These are phyloP conservation scores for Nomada hirtipes DNA, from an alignment of 2,888 invertebrate genomes.

Conservation along the genomic window DNA sequence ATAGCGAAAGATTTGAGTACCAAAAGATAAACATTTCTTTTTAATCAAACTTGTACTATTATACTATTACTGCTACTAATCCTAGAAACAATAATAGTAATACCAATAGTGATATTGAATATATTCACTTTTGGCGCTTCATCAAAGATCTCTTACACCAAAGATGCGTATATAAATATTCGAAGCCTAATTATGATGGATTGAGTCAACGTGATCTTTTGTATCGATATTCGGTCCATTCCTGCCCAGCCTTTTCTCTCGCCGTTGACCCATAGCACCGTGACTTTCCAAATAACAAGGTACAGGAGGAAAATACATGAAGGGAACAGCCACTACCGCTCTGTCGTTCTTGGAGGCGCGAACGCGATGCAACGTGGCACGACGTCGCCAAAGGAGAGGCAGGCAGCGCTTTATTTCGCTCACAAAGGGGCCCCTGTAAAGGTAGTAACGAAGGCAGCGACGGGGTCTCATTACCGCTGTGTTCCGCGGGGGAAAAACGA, in stretches of 20 bases:
- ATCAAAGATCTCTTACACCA: too few relatives aligned
- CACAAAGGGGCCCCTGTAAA: constrained; percentile 57
- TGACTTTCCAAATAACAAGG: constrained; percentile 35
- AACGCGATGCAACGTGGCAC: constrained; percentile 44
- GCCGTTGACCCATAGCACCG: constrained; percentile 4
- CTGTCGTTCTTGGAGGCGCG: constrained; percentile 8
- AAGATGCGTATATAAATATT: not conserved
- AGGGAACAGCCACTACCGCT: constrained; percentile 31
- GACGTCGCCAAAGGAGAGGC: constrained; percentile 24
- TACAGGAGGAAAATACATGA: constrained; percentile 7
- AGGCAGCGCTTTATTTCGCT: constrained; percentile 60
- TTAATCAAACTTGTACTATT: too few relatives aligned
- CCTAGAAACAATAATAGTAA: too few relatives aligned
- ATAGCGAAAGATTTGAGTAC: too few relatives aligned
- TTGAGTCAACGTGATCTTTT: not conserved
- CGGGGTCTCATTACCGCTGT: constrained; percentile 53
- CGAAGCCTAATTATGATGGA: constrained; percentile 9
- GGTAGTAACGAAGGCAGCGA: constrained; percentile 61
- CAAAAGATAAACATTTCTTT: too few relatives aligned
- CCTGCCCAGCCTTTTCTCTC: not conserved
- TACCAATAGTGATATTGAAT: too few relatives aligned
- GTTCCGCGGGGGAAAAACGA: constrained; percentile 25
- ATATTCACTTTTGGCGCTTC: too few relatives aligned
- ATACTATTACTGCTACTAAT: too few relatives aligned
- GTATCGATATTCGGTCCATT: not conserved